These are phyloP conservation scores for Rallus crepitans DNA, from an alignment of 2,797 vertebrate species.

Conservation along the genomic window DNA sequence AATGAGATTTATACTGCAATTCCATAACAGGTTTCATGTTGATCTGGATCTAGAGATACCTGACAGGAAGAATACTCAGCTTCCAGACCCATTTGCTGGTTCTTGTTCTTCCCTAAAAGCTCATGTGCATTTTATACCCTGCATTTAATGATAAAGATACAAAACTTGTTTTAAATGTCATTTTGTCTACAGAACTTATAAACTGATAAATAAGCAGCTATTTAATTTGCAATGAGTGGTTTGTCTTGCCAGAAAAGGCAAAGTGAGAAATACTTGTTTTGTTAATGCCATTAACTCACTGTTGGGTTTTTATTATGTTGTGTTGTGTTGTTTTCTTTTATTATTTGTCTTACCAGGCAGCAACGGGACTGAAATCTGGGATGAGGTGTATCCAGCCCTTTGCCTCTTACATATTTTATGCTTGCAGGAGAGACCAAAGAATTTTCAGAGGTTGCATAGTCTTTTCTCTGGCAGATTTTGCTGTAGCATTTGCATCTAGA, in stretches of 20 bases:
- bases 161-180: rapidly evolving
- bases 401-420: neutral
- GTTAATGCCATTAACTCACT: neutral
- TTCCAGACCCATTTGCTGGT: neutral
- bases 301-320: neutral
- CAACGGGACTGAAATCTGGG: neutral
- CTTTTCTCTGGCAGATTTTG: neutral
- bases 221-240: neutral
- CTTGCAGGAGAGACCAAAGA: neutral
- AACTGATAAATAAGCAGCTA: neutral
- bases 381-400: neutral
- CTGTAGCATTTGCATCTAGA: constrained; percentile 11
- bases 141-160: neutral
- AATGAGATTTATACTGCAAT: too few relatives aligned
- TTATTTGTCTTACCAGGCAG: neutral
- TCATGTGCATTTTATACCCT: neutral
- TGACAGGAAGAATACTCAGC: neutral
- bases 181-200: neutral
- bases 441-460: neutral
- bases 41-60: neutral
- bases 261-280: neutral
- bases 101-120: neutral
- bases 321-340: neutral
- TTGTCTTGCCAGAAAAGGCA: neutral
- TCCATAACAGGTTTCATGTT: neutral